These are phyloP conservation scores for Hyposmocoma kahamanoa DNA, from an alignment of 1,140 invertebrate species.

Conservation along the genomic window DNA sequence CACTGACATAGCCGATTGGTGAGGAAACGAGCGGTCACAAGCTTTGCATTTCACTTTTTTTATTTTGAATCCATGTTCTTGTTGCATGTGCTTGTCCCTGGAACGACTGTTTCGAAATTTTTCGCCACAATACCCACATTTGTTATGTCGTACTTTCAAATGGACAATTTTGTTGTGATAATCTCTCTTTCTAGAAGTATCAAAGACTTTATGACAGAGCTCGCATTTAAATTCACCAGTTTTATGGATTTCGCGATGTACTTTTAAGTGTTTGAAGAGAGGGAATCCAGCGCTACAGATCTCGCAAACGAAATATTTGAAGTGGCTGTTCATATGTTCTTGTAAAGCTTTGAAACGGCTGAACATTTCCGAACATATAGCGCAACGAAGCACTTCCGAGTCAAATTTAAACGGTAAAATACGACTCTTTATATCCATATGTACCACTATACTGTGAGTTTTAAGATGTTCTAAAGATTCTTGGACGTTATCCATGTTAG, in stretches of 20 bases:
- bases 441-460: conserved; percentile 19
- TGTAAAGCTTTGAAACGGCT: conserved; percentile 22
- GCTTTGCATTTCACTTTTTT: conserved; percentile 9
- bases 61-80: conserved; percentile 17
- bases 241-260: conserved; percentile 18
- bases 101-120: conserved; percentile 15
- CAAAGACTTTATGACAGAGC: conserved; percentile 20
- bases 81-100: conserved; percentile 18
- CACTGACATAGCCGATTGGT: conserved; percentile 28
- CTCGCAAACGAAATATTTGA: conserved; percentile 24
- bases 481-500: conserved; percentile 8
- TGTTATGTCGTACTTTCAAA: neutral
- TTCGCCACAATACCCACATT: conserved; percentile 20
- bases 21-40: conserved; percentile 9
- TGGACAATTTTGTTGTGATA: conserved; percentile 7
- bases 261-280: conserved; percentile 9
- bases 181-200: conserved; percentile 13
- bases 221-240: conserved; percentile 17
- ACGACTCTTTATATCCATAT: conserved; percentile 18
- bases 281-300: conserved; percentile 23
- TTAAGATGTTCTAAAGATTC: conserved; percentile 21
- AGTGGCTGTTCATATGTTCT: conserved; percentile 31
- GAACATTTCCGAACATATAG: conserved; percentile 19
- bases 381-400: conserved; percentile 15
- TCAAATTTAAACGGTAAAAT: conserved; percentile 27